Conservation (phyloP, 2,797 vertebrate species). For the Heterohyrax brucei region DNA sequence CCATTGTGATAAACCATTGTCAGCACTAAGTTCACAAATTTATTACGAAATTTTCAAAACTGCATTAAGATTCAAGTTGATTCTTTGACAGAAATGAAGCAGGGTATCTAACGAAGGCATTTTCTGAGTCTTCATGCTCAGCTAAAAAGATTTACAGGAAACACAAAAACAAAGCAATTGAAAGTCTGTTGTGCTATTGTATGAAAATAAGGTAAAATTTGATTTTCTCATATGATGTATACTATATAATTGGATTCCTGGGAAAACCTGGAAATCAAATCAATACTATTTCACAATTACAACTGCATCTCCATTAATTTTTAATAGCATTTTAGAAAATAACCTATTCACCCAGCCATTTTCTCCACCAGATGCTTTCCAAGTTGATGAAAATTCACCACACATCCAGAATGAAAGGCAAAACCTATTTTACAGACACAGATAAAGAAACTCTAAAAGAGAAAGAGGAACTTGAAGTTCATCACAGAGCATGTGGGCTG, state of each 20-base stretch:
- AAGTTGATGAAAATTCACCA: slow-evolving; percentile 14
- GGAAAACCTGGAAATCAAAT: slow-evolving; percentile 42
- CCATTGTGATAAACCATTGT: neutral
- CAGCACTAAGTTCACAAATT: neutral
- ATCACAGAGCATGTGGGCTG: neutral
- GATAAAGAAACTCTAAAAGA: neutral
- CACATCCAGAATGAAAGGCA: neutral
- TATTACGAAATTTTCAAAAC: neutral
- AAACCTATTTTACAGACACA: neutral
- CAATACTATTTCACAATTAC: neutral
- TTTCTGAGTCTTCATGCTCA: slow-evolving; percentile 13
- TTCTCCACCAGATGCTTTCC: neutral
- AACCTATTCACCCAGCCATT: neutral
- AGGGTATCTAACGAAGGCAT: neutral
- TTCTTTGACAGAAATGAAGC: neutral
- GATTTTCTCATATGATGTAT: slow-evolving; percentile 29
- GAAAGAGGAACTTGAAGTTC: neutral
- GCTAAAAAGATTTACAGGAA: slow-evolving; percentile 40
- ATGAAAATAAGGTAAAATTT: slow-evolving; percentile 37
- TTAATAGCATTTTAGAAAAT: slow-evolving; percentile 36
- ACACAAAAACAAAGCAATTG: neutral
- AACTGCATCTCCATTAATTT: slow-evolving; percentile 7
- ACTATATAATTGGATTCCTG: slow-evolving; percentile 27
- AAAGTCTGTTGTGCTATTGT: neutral
- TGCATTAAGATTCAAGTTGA: slow-evolving; percentile 20